phyloP scores from a whole-genome alignment of 2,113 vertebrate species.

The Macrotis lagotis region DNA sequence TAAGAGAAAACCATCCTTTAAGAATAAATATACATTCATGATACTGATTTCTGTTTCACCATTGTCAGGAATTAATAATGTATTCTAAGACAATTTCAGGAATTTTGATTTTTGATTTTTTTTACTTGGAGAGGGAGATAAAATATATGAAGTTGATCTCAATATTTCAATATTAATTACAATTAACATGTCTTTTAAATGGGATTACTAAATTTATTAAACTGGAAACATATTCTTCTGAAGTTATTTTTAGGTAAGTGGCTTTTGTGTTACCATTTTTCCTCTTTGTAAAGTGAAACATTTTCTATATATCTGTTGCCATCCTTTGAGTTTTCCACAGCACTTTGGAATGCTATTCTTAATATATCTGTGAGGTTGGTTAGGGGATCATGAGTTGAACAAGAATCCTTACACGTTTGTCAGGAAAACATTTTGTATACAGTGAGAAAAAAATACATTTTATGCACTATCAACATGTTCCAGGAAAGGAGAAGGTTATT shows the following conservation, averaged over 20 bases:
- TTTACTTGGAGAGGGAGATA: not conserved
- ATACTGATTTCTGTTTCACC: no score
- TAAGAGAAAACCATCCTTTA: not conserved
- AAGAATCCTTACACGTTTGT: not conserved
- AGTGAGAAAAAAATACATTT: not conserved
- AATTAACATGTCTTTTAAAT: not conserved
- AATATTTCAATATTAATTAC: slow-evolving; percentile 19
- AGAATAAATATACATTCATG: not conserved
- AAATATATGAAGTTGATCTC: not conserved
- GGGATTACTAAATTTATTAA: not conserved
- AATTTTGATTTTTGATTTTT: slow-evolving; percentile 29
- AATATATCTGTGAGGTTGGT: not conserved
- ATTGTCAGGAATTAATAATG: not conserved
- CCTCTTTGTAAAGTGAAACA: not conserved
- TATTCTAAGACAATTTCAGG: not conserved
- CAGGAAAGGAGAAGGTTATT: slow-evolving; percentile 5
- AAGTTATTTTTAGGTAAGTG: slow-evolving; percentile 5
- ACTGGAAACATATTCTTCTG: slow-evolving; percentile 35
- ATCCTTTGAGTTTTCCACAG: not conserved
- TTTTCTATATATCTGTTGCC: not conserved
- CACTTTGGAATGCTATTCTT: not conserved
- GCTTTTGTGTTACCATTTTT: slow-evolving; percentile 28
- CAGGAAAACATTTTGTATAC: not conserved
- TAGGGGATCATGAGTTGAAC: not conserved
- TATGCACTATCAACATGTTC: not conserved